phyloP scores from a whole-genome alignment of 2,888 invertebrate genomes.

The Sipha maydis region DNA sequence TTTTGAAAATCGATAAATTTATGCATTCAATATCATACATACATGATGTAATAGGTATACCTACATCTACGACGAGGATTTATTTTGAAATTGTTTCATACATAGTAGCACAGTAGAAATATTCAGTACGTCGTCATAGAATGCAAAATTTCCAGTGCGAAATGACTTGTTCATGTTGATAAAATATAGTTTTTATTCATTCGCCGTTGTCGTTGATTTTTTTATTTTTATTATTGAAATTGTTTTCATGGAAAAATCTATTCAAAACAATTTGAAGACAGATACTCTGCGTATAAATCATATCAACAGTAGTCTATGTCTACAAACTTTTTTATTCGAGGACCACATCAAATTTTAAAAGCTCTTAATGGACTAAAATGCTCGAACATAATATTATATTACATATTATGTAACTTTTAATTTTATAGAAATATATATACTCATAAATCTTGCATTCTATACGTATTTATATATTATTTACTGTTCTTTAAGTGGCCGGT shows the following conservation, averaged over 20 bases:
- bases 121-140: not conserved
- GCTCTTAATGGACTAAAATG: too few species aligned
- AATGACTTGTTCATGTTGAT: not conserved
- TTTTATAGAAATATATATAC: too few species aligned
- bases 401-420: too few species aligned
- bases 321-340: too few species aligned
- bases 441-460: too few species aligned
- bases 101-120: not conserved
- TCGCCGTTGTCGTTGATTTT: not conserved
- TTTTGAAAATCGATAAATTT: not conserved
- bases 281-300: not conserved
- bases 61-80: not conserved
- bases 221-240: not conserved
- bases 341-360: too few species aligned
- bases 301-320: not conserved
- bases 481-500: too few species aligned
- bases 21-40: not conserved
- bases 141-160: not conserved
- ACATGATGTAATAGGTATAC: not conserved
- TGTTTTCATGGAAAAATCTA: not conserved
- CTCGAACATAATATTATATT: too few species aligned
- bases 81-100: not conserved
- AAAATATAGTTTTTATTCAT: not conserved
- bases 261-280: not conserved
- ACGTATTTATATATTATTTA: too few species aligned